Evolutionary conservation across 1,140 invertebrate species (phyloP), one percentile per base, ranked within the genome.

Genomic region (Mactra quadrangularis): DNA sequence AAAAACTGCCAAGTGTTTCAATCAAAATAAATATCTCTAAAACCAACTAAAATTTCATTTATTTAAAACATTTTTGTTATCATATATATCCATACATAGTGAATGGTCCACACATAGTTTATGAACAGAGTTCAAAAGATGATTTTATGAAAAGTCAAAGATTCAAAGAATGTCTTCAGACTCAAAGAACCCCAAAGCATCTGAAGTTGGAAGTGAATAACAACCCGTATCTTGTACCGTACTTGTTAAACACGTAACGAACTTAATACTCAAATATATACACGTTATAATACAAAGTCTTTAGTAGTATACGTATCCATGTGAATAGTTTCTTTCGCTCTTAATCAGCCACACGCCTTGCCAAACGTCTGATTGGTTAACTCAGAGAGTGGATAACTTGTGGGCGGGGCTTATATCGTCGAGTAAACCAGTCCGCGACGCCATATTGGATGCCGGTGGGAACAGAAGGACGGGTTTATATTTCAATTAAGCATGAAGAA

Each of bases 401-500:
- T 68, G 27, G 64, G 64, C 64, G 64, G 64, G 47, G 35, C 60
- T 45, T 33, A 45, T 38, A 45, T 11, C 27, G 60, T n/a, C 15
- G 41, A n/a, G 29, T 7, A 45, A 64, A 50, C 64, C 64, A 68
- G 64, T 68, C 64, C 41, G 27, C 3, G 15, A 7, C 38, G 64
- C 64, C 64, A 68, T 68, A 68, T 68, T 68, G 64, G 64, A 68
- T 50, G 45, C 3, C n/a, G 22, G 7, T 31, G 31, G 25, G 25
- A 9, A 11, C 7, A 4, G 22, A 29, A 41, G 64, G 64, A 29
- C 38, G 64, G 64, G 15, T 50, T 50, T 68, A 22, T 17, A 15
- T 68, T 68, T 68, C 64, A 68, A 68, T 68, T 68, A 68, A 68
- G 64, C 64, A 68, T 68, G 64, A 41, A 68, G 31, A 68, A 68